phyloP scores from a whole-genome alignment of 2,797 vertebrate genomes.

The Denticeps clupeoides region DNA sequence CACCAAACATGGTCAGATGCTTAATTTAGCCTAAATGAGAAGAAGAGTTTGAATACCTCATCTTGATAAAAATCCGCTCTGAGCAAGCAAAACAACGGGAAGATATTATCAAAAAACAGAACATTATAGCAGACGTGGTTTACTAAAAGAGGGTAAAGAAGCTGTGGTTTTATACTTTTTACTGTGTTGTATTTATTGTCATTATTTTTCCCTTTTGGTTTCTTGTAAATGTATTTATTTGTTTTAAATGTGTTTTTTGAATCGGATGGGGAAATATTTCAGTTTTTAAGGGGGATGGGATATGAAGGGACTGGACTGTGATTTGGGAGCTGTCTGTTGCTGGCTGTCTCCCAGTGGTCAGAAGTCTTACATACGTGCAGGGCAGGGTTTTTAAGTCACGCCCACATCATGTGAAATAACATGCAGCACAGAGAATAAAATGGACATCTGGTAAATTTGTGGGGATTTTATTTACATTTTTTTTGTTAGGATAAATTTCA shows the following conservation, averaged over 20 bases:
- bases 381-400: neutral
- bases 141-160: conserved; percentile 7
- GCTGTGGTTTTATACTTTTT: conserved; percentile 21
- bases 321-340: neutral
- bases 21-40: neutral
- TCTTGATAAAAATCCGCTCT: neutral
- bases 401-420: too few species aligned
- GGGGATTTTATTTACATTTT: too few species aligned
- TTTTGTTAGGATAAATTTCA: too few species aligned
- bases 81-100: neutral
- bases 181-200: conserved; percentile 20
- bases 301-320: neutral
- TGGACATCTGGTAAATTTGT: too few species aligned
- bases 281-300: neutral
- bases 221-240: conserved; percentile 24
- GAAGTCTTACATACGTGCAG: neutral
- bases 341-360: neutral
- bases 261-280: conserved; percentile 11
- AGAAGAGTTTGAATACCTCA: neutral
- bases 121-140: conserved; percentile 2
- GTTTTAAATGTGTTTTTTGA: conserved; percentile 12
- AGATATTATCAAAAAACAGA: neutral
- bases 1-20: conserved; percentile 1
- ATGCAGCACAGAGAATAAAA: too few species aligned
- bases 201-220: conserved; percentile 8